Evolutionary conservation across 2,888 invertebrate genomes (phyloP), one percentile per base, ranked within the genome.

Genomic region (Eristalis arbustorum): DNA sequence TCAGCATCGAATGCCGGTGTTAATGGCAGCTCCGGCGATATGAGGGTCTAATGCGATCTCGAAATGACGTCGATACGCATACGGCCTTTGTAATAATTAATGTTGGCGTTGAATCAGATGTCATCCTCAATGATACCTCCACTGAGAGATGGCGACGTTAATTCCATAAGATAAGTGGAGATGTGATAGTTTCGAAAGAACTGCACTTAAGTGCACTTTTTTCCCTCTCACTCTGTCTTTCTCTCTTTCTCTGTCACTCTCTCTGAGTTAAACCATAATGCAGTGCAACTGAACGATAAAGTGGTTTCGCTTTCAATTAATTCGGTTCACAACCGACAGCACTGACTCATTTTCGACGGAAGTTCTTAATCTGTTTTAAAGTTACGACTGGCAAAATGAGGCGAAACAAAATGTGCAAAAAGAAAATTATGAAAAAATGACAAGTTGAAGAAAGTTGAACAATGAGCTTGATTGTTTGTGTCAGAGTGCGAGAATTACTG

Each of bases 241-340:
- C 22, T 3, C 49, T 4, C 13, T 3, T 18, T 56, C 22, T 56
- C 22, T 18, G 14, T 31, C 31, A 5, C 31, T 31, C 8, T 4
- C 22, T 56, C 22, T 56, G 2, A 8, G 59, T 59, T 25, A 14
- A 59, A 25, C 13, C 18, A 56, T 18, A 56, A 13, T 59, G 25
- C 59, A 59, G 25, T 59, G 59, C 25, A 59, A 57, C 62, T 80
- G 25, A 22, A 66, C 75, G 67, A 49, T 66, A 75, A 76, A 72
- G 80, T 57, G 57, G 34, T 68, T 80, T 80, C 76, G 49, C 80
- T 84, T 84, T 84, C 84, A 84, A 84, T 84, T 75, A 66, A 80
- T 75, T 71, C 56, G 11, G 13, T 22, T 28, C 67, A 73, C 42
- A 66, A 56, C 37, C 57, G 77, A 71, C 42, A 61, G 25, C 2